Conservation (phyloP, 2,797 vertebrate species). For the Myiotriccus ornatus region DNA sequence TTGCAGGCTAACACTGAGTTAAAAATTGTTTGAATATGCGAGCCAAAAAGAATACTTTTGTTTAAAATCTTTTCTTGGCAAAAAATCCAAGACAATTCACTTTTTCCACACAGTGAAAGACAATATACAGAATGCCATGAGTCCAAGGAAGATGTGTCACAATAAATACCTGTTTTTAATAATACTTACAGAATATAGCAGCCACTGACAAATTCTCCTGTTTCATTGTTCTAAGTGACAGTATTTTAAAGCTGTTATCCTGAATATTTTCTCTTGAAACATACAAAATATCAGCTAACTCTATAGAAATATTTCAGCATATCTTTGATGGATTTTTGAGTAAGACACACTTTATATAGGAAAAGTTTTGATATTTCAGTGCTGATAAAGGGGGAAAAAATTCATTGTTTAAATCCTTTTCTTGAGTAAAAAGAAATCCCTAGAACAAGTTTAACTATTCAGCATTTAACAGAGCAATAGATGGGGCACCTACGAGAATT, state of each 20-base stretch:
- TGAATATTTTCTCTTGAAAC: not conserved
- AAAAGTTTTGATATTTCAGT: not conserved
- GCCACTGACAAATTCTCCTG: not conserved
- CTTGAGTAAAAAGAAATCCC: not conserved
- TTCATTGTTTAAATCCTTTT: not conserved
- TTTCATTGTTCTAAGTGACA: not conserved
- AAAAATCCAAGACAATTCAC: not conserved
- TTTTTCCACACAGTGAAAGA: not conserved
- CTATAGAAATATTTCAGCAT: not conserved
- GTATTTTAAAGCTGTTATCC: not conserved
- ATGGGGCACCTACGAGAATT: not conserved
- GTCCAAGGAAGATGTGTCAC: not conserved
- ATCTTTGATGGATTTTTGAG: not conserved
- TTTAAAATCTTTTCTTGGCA: not conserved
- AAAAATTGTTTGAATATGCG: not conserved
- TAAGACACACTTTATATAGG: not conserved
- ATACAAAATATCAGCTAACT: not conserved
- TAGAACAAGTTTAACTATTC: not conserved
- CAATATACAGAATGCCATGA: fast-evolving
- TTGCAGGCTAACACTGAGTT: not conserved
- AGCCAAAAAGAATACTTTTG: not conserved
- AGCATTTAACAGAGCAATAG: not conserved
- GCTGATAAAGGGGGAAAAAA: not conserved
- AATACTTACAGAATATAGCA: not conserved
- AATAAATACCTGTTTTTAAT: not conserved